Base-by-base conservation (phyloP, 2,113 vertebrate genomes). In the Saguinus midas region DNA sequence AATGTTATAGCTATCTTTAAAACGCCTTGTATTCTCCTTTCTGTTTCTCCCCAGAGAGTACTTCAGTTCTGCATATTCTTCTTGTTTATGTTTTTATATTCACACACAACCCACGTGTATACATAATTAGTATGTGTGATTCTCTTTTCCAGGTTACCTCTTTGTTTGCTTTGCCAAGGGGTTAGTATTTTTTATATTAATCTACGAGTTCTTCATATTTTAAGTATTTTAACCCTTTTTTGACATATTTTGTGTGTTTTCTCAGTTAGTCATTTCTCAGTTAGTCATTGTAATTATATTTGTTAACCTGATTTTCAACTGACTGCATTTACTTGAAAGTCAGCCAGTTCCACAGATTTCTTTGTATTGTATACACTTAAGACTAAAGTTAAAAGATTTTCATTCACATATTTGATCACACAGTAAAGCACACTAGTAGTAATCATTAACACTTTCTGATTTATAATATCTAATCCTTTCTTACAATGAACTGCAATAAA, bases 321-420 rank as follows among this genome's bases (percentile, higher is more conserved):
- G 17, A 86, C 29, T 73, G 68, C 11, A 87, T 81, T 96, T 83
- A 96, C 87, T 91, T 96, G 79, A 87, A 93, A 90, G 73, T 48
- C 10, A 95, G 25, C 43, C 94, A 93, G 8, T 91, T 93, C 21
- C 40, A 92, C 32, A 96, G 61, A 66, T 50, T 87, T 64, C 66
- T 93, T 58, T 94, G 6, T 88, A 75, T n/a, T 95, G 0, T 94
- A 55, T 55, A 90, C 13, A 94, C 92, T 72, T 87, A 93, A 35
- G 57, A 45, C 12, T 78, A 90, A 89, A 75, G 37, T 88, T 87
- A 48, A 3, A 72, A 96, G 48, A 82, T 76, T 91, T 93, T 50
- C 18, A 73, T 88, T 37, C 45, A 87, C 37, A 43, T 43, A 68
- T 55, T 96, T 93, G 61, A 40, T 80, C 96, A 68, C 45, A 75